Evolutionary conservation across 2,888 invertebrate genomes (phyloP).

Genomic region (Mantis religiosa): DNA sequence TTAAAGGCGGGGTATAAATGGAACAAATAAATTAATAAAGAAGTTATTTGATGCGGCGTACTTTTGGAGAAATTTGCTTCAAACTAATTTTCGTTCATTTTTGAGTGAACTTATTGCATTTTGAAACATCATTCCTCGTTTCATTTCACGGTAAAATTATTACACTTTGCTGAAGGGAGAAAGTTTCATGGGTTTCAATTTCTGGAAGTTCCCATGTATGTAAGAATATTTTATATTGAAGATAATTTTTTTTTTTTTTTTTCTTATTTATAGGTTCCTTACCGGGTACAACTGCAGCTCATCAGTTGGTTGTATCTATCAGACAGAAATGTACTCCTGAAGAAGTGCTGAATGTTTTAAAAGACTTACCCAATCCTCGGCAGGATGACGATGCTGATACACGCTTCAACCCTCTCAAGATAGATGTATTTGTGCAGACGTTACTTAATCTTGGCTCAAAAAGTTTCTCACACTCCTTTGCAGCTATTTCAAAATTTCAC

Average conservation of each 20-base stretch:
- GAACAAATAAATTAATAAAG: no score
- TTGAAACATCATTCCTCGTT: no score
- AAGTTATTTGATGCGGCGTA: no score
- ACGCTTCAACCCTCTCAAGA: slow-evolving; percentile 86
- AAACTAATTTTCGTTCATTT: no score
- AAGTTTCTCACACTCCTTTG: slow-evolving; percentile 97
- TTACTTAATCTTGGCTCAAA: slow-evolving; percentile 90
- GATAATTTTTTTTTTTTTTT: slow-evolving; percentile 31
- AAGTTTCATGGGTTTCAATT: no score
- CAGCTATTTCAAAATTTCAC: slow-evolving; percentile 96
- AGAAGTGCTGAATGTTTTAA: slow-evolving; percentile 80
- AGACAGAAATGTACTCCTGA: slow-evolving; percentile 86
- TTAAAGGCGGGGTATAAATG: no score
- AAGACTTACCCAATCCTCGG: slow-evolving; percentile 78
- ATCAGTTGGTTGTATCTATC: slow-evolving; percentile 80
- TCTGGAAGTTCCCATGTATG: slow-evolving; percentile 34
- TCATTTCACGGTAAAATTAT: no score
- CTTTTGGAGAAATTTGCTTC: no score
- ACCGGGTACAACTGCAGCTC: slow-evolving; percentile 78
- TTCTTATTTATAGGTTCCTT: slow-evolving; percentile 62
- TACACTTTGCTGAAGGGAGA: no score
- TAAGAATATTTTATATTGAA: slow-evolving; percentile 10
- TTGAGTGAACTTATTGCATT: no score
- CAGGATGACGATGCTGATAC: slow-evolving; percentile 70
- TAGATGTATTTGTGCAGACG: slow-evolving; percentile 96